phyloP scores from a whole-genome alignment of 2,888 invertebrate genomes.

The Unio pictorum region DNA sequence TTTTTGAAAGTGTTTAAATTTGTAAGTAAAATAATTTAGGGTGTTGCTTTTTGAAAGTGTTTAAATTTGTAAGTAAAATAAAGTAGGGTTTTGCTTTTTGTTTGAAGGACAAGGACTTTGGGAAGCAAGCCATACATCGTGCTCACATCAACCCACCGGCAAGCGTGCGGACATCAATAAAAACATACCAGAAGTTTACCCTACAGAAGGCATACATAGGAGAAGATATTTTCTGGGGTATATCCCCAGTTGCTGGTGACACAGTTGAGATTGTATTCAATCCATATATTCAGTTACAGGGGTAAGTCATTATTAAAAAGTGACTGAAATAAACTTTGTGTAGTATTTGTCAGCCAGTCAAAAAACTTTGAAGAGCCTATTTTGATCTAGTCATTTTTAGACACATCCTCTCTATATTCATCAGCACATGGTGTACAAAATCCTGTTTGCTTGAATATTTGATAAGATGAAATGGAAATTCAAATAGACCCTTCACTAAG shows the following conservation, averaged over 20 bases:
- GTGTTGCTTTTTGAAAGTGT: no score
- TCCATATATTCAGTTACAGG: slow-evolving; percentile 80
- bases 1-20: not conserved
- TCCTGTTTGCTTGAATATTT: no score
- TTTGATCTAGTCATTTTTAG: not conserved
- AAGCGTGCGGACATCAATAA: slow-evolving; percentile 81
- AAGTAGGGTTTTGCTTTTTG: not conserved
- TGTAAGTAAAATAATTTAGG: not conserved
- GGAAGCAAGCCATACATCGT: slow-evolving; percentile 80
- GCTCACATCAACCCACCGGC: slow-evolving; percentile 71
- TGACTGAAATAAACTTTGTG: not conserved
- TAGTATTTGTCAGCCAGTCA: not conserved
- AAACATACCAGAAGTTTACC: slow-evolving; percentile 85
- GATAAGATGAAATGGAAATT: no score
- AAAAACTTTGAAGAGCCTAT: no score
- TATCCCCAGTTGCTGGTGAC: slow-evolving; percentile 87
- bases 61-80: not conserved
- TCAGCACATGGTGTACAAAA: no score
- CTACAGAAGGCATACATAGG: slow-evolving; percentile 88
- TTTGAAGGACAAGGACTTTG: slow-evolving; percentile 88
- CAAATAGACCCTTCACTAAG: no score
- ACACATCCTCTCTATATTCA: no score
- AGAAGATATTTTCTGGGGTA: slow-evolving; percentile 92
- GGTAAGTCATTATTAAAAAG: slow-evolving; percentile 73
- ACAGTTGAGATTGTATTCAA: slow-evolving; percentile 85